Percentiles rank a stretch among this genome's conserved stretches.
These are phyloP conservation scores for Apomyelois bistriatella DNA, from an alignment of 2,888 invertebrate species.

Conservation along the genomic window DNA sequence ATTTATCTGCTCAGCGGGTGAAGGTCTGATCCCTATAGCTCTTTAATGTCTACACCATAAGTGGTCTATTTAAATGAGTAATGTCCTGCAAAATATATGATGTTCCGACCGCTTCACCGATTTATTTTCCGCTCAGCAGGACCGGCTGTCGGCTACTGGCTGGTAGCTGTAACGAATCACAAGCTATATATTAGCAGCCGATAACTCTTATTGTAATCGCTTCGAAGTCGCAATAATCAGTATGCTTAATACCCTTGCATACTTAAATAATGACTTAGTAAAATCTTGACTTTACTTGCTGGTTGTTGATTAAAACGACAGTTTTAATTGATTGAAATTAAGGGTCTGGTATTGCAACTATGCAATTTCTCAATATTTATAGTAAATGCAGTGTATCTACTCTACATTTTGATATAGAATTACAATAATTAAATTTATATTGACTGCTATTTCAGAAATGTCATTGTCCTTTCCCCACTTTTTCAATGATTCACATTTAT, in stretches of 20 bases:
- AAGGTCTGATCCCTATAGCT: background rate
- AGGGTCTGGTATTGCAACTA: too few relatives aligned
- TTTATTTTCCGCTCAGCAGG: slow-evolving; percentile 5
- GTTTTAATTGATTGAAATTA: too few relatives aligned
- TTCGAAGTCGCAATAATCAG: background rate
- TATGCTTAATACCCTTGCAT: background rate
- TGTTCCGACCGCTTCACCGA: background rate
- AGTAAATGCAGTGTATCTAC: too few relatives aligned
- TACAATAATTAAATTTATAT: too few relatives aligned
- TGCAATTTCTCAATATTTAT: too few relatives aligned
- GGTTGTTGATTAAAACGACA: background rate
- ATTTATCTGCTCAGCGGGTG: background rate
- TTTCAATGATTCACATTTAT: too few relatives aligned
- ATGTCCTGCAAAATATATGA: slow-evolving; percentile 1
- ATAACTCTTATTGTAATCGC: background rate
- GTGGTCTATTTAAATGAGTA: slow-evolving; percentile 2
- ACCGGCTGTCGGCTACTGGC: slow-evolving; percentile 9
- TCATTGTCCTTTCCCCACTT: too few relatives aligned
- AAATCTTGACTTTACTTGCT: background rate
- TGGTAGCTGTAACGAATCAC: background rate
- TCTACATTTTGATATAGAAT: too few relatives aligned
- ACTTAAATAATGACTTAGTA: background rate
- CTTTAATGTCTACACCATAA: background rate
- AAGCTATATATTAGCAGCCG: background rate
- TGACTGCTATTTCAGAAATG: too few relatives aligned